Evolutionary conservation across 1,140 invertebrate species (phyloP), one percentile per base, ranked within the genome.

Genomic region (Anastrepha obliqua): DNA sequence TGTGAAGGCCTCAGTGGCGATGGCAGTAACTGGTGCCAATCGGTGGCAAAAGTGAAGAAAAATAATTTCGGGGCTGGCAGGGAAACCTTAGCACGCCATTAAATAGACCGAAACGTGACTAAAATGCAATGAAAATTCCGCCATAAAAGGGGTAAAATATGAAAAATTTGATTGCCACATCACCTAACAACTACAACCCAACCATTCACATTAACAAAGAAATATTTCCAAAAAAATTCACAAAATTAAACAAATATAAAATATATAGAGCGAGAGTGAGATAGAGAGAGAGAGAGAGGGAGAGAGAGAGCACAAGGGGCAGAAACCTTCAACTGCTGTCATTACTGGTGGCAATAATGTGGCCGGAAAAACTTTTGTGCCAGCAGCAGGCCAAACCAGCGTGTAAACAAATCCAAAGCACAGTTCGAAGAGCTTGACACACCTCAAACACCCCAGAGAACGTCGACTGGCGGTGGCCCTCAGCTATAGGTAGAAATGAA

Each of bases 331-430:
- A 81, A 81, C 47, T 81, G 51, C 74, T 81, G 74, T 81, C 74
- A 81, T 81, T 81, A 81, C 74, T 81, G 17, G 47, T 51, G 74
- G 74, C 74, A 81, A 81, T 81, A 81, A 81, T 81, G 74, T 81
- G 74, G 74, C 74, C 74, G 44, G 74, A 81, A 81, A 81, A 81
- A 81, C 74, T 81, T 81, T 81, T 81, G 47, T 81, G 74, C 29
- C 17, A 55, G 74, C 74, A 81, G 47, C 47, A 81, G 51, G 47
- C 74, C 74, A 81, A 81, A 81, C 47, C 51, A 29, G 17, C 9
- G 42, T 81, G 74, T 81, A 81, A 81, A 81, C 74, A 81, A 81
- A 81, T 81, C 29, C 29, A 29, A 29, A 5, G 47, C 74, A 81
- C 20, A 17, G 11, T 9, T 51, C 9, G 44, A 42, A 5, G 17